Evolutionary conservation across 2,113 vertebrate genomes (phyloP), one percentile per base, ranked within the genome.

Genomic region (Cavia porcellus): DNA sequence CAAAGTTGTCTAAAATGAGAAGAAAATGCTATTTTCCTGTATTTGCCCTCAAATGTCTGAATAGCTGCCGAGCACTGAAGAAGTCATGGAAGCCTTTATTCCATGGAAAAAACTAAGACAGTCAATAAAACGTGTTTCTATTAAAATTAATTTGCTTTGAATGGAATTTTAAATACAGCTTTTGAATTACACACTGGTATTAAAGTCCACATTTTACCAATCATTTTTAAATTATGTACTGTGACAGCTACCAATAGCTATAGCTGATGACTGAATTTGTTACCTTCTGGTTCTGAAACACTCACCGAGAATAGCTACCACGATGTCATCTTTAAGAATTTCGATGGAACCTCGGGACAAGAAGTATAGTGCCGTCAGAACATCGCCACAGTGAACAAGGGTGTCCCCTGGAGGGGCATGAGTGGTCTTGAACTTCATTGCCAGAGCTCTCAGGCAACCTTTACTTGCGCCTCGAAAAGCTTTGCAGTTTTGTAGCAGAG

Each of bases 291-390:
- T 81, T 96, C n/a, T 75, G 38, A 94, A 96, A 62, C 81, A 98
- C 99, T 99, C 98, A 99, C 99, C 99, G 50, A 99, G 98, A 97
- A 99, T 99, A 68, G 99, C 99, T 72, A 99, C 99, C 95, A 99
- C 99, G 96, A 99, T 99, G 98, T 99, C 99, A 94, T 99, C 99
- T 98, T 99, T 99, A 80, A 99, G 99, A 97, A 99, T 99, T 99
- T 99, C 99, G 72, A 99, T 99, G 83, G 99, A 99, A 42, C 99
- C 99, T 74, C 99, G 99, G 55, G 99, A 99, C 89, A 99, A 98
- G 97, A 99, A 99, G 97, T 99, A 99, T 92, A 99, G 99, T 13
- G 99, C 99, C 0, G 99, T 99, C 92, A 99, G 99, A 55, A 99
- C 99, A 80, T 99, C 99, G 19, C 99, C 99, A 92, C 98, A 97